Evolutionary conservation across 1,140 invertebrate species (phyloP).

Genomic region (Pachypeltis micranthus): DNA sequence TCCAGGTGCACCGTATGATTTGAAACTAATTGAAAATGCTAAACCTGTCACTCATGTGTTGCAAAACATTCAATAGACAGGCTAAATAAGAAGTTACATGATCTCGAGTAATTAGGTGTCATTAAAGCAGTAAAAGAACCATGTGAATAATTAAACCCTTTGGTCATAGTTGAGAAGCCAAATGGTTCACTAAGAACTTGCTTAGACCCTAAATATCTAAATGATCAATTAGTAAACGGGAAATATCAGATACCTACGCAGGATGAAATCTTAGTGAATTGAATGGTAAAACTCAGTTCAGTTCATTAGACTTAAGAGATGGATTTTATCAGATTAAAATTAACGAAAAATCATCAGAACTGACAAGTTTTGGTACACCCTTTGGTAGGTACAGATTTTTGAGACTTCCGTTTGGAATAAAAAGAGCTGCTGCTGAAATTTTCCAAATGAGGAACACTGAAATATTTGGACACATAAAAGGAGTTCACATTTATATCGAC

Average conservation of each 20-base stretch:
- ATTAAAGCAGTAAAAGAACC: neutral
- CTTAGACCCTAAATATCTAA: slow-evolving; percentile 2
- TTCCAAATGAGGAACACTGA: slow-evolving; percentile 1
- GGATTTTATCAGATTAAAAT: too few species aligned
- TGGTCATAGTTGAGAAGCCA: slow-evolving; percentile 12
- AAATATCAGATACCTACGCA: too few species aligned
- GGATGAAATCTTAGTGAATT: too few species aligned
- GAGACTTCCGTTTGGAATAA: neutral
- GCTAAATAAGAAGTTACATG: slow-evolving; percentile 7
- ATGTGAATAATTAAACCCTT: slow-evolving; percentile 12
- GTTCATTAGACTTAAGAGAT: too few species aligned
- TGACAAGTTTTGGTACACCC: too few species aligned
- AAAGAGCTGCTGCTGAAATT: neutral
- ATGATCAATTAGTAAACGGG: neutral
- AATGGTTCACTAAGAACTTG: slow-evolving; percentile 3
- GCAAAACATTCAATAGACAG: slow-evolving; percentile 12
- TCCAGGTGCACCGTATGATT: slow-evolving; percentile 8
- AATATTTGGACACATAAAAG: slow-evolving; percentile 15
- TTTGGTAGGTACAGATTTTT: slow-evolving; percentile 1
- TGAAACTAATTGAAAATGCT: neutral
- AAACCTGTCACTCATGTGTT: neutral
- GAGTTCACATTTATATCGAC: slow-evolving; percentile 21
- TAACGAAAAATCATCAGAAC: too few species aligned
- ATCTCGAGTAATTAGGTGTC: slow-evolving; percentile 10
- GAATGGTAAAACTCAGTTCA: too few species aligned